These are phyloP conservation scores for Furnarius figulus DNA, from an alignment of 2,113 vertebrate genomes.

Conservation along the genomic window DNA sequence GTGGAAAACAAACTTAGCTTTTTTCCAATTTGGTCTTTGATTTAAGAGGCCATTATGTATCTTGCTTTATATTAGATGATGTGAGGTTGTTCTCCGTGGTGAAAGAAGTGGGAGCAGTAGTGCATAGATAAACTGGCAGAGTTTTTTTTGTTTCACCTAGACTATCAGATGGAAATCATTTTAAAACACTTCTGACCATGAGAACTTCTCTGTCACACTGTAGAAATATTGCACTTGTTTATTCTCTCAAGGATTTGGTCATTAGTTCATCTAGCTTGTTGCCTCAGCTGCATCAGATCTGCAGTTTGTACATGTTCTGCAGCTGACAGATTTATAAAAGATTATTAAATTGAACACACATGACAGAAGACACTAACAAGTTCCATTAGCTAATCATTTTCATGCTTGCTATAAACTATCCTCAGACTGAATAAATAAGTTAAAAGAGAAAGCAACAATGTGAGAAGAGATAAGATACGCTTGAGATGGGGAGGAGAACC, in stretches of 20 bases:
- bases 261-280: background rate
- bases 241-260: background rate
- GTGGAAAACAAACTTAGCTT: background rate
- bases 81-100: background rate
- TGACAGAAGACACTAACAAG: constrained; percentile 44
- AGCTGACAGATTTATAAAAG: background rate
- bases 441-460: background rate
- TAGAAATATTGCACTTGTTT: background rate
- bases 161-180: background rate
- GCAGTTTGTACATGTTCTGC: background rate
- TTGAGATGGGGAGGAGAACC: background rate
- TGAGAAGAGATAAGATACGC: background rate
- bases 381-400: background rate
- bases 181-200: background rate
- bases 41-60: background rate
- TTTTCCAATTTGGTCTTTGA: background rate
- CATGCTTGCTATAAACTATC: background rate
- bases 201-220: background rate
- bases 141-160: background rate
- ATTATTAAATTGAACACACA: background rate
- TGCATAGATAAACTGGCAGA: no score
- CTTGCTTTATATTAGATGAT: background rate
- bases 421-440: background rate
- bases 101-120: background rate
- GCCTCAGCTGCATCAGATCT: background rate